Base-by-base conservation (phyloP, 2,113 vertebrate species). In the Pomatorhinus ruficollis region DNA sequence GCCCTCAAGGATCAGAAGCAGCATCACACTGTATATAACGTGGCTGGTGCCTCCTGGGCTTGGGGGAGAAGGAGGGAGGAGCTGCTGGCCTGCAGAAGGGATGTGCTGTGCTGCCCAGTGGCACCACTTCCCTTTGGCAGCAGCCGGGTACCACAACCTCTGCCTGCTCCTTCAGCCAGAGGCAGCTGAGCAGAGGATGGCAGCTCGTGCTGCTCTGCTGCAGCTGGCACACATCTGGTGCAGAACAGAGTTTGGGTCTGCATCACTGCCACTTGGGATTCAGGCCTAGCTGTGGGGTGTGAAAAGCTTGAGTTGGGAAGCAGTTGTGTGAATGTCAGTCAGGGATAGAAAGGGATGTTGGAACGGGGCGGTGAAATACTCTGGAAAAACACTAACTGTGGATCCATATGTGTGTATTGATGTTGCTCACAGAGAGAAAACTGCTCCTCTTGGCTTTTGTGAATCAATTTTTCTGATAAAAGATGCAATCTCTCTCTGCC, bases 391-490 rank as follows among this genome's bases (percentile, higher is more conserved):
- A 42, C 56, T n/a, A 10, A 28, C 68, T 70, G 83, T 83, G 64
- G 37, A 91, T 81, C 64, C 37, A 44, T 81, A n/a, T 28, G 33
- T 24, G 39, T 45, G 64, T 63, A 59, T 81, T 78, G 83, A 77
- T 83, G 60, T 30, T 83, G 39, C 60, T 75, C 64, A 71, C 69
- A 42, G 91, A 81, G 64, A 81, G 42, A 89, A 93, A 84, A 50
- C 64, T 4, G 64, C 56, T 94, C 47, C 56, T 78, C 64, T 63
- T 7, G 23, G 69, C 60, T 96, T 74, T 39, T 78, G 81, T 45
- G 44, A 74, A 94, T 84, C 87, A 66, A 47, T 93, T 91, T 94
- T 66, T 50, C 93, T 82, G 87, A 84, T 81, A 84, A 84, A 93
- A 89, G 80, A 95, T 63, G 60, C 56, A 64, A 82, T 78, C 64